phyloP scores from a whole-genome alignment of 2,888 invertebrate genomes.

The Anthrax anthrax region DNA sequence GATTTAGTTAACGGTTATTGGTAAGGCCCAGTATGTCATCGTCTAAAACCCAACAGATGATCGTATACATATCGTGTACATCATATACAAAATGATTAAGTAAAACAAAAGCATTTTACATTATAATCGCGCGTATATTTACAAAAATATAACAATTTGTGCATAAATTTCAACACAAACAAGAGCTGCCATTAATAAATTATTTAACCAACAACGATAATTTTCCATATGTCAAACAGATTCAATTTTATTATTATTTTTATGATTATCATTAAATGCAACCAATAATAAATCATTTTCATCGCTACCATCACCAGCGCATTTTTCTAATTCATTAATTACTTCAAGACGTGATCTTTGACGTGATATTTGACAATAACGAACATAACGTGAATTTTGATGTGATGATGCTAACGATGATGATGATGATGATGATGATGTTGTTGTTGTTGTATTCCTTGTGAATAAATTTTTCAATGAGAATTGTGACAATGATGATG shows the following conservation, averaged over 20 bases:
- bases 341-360: slow-evolving; percentile 29
- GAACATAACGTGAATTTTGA: slow-evolving; percentile 21
- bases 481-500: too few species aligned
- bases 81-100: too few species aligned
- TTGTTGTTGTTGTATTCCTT: slow-evolving; percentile 26
- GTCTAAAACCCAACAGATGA: too few species aligned
- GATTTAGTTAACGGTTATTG: too few species aligned
- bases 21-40: too few species aligned
- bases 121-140: background rate
- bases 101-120: too few species aligned
- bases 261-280: too few species aligned
- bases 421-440: slow-evolving; percentile 26
- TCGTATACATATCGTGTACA: too few species aligned
- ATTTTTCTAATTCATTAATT: slow-evolving; percentile 31
- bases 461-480: slow-evolving; percentile 10
- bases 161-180: slow-evolving; percentile 32
- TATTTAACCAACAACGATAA: slow-evolving; percentile 29
- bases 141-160: slow-evolving; percentile 21
- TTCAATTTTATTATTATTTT: slow-evolving; percentile 31
- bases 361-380: slow-evolving; percentile 20
- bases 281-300: slow-evolving; percentile 34
- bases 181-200: slow-evolving; percentile 27
- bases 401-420: slow-evolving; percentile 22
- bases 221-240: slow-evolving; percentile 35
- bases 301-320: slow-evolving; percentile 33